A percentile compares a stretch with the other conserved stretches of the same genome.
These are phyloP conservation scores for Bombycilla garrulus DNA, from an alignment of 2,113 vertebrate genomes.

Conservation along the genomic window DNA sequence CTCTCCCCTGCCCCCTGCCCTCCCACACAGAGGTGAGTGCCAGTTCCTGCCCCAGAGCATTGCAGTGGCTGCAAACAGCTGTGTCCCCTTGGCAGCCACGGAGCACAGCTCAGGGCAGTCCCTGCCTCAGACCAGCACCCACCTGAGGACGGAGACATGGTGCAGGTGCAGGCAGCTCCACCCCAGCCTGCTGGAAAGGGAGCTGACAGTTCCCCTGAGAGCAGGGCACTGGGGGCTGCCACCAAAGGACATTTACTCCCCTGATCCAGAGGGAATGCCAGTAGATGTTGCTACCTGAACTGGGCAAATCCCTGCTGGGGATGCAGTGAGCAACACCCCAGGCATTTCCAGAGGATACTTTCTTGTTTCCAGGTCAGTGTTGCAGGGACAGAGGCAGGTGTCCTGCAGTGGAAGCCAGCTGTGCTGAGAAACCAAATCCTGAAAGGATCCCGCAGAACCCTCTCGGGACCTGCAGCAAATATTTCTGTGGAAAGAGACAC, in stretches of 20 bases:
- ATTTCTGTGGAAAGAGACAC: background rate
- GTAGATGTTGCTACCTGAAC: background rate
- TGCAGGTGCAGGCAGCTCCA: background rate
- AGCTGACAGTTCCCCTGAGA: background rate
- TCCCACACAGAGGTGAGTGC: fast-evolving
- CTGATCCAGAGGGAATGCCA: background rate
- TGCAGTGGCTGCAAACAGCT: background rate
- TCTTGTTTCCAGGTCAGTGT: background rate
- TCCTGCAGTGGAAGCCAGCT: background rate
- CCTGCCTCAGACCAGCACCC: background rate
- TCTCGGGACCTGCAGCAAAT: background rate
- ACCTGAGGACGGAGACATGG: background rate
- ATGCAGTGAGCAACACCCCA: background rate
- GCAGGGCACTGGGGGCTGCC: too few species aligned
- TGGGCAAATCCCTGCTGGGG: background rate
- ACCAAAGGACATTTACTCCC: background rate
- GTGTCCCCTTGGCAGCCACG: background rate
- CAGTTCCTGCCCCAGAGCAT: background rate
- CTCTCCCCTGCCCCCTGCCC: background rate
- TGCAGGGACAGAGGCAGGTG: background rate
- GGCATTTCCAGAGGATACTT: background rate
- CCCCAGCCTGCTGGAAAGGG: background rate
- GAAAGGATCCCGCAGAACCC: background rate
- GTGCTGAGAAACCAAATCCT: background rate
- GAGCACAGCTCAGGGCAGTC: fast-evolving